Percentiles rank a stretch among this genome's conserved stretches.
Conservation (phyloP, 2,888 invertebrate species). For the Eupithecia subfuscata region DNA sequence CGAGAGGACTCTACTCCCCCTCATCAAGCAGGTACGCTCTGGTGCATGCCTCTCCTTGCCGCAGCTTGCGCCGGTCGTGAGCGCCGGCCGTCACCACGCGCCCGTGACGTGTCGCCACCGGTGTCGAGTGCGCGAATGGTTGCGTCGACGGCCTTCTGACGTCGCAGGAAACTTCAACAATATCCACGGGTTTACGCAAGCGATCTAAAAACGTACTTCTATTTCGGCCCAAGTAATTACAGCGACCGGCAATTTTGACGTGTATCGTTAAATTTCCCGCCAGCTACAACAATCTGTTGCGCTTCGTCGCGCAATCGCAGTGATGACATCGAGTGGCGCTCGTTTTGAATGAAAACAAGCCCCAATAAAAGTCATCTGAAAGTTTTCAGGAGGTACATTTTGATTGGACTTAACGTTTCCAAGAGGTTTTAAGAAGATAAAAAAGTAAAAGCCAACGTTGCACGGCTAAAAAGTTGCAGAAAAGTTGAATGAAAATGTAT, state of each 20-base stretch:
- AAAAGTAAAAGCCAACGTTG: not conserved
- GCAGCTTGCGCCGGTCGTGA: slow-evolving; percentile 23
- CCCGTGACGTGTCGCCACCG: slow-evolving; percentile 54
- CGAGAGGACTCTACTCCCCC: slow-evolving; percentile 96
- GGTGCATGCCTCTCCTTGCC: slow-evolving; percentile 52
- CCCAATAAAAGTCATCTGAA: not conserved
- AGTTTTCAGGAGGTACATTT: slow-evolving; percentile 2
- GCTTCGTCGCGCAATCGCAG: slow-evolving; percentile 69
- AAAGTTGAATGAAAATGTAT: slow-evolving; percentile 28
- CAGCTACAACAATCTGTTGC: slow-evolving; percentile 78
- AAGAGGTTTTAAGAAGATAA: not conserved
- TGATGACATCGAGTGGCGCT: slow-evolving; percentile 50
- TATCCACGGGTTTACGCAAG: slow-evolving; percentile 68
- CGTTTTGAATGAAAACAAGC: slow-evolving; percentile 53
- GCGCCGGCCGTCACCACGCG: not conserved
- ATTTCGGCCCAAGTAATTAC: slow-evolving; percentile 71
- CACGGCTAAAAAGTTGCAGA: slow-evolving; percentile 12
- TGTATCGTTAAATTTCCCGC: slow-evolving; percentile 74
- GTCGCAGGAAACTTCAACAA: slow-evolving; percentile 64
- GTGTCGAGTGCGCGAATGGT: slow-evolving; percentile 45
- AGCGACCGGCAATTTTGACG: slow-evolving; percentile 64
- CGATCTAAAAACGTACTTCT: slow-evolving; percentile 68
- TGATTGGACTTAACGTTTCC: not conserved
- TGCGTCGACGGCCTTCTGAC: slow-evolving; percentile 67
- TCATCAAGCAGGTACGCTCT: slow-evolving; percentile 94